Conservation (phyloP, 2,888 invertebrate genomes). For the Colostygia pectinataria region DNA sequence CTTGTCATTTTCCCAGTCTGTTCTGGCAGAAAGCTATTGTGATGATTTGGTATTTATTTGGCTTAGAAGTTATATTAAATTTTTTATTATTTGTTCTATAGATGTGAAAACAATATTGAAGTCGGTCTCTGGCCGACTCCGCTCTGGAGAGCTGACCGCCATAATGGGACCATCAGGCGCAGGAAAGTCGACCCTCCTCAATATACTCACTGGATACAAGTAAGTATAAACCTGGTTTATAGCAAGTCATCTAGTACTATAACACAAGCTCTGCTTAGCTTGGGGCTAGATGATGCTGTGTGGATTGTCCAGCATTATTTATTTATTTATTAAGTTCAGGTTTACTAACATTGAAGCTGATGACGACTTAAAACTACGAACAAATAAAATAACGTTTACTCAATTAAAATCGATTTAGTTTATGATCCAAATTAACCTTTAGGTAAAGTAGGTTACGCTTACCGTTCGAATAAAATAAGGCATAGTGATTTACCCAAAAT, state of each 20-base stretch:
- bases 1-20: too few species aligned
- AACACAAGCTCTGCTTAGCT: too few species aligned
- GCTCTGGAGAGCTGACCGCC: constrained; percentile 95
- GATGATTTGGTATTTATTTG: too few species aligned
- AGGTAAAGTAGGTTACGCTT: not conserved
- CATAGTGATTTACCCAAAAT: constrained; percentile 3
- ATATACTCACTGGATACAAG: constrained; percentile 98
- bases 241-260: too few species aligned
- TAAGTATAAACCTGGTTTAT: constrained; percentile 80
- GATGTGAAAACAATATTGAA: constrained; percentile 94
- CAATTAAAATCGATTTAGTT: constrained; percentile 3
- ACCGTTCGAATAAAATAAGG: not conserved
- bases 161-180: constrained; percentile 99
- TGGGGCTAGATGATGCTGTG: too few species aligned
- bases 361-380: not conserved
- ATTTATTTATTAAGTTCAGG: too few species aligned
- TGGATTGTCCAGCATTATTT: too few species aligned
- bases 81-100: constrained; percentile 69
- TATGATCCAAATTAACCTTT: constrained; percentile 7
- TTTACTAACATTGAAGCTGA: too few species aligned
- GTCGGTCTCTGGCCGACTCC: constrained; percentile 93
- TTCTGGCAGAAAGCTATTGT: too few species aligned
- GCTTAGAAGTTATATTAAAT: too few species aligned
- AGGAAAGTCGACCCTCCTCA: constrained; percentile 96
- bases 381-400: not conserved